Evolutionary conservation across 2,113 vertebrate species (phyloP).

Genomic region (Amazona vittata): DNA sequence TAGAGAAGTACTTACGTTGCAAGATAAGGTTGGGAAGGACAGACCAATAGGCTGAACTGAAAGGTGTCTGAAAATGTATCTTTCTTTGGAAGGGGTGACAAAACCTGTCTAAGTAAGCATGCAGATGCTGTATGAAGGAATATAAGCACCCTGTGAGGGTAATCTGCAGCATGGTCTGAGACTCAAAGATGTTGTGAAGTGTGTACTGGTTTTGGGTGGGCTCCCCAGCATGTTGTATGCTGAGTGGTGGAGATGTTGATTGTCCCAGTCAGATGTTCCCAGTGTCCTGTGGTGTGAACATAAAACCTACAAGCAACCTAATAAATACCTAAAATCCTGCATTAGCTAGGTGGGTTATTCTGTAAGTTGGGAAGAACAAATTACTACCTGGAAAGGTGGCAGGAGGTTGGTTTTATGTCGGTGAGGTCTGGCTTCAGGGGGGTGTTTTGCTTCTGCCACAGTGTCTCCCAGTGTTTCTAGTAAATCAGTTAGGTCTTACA

Average conservation of each 20-base stretch:
- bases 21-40: neutral
- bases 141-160: neutral
- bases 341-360: neutral
- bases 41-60: neutral
- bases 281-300: neutral
- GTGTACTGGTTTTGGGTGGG: neutral
- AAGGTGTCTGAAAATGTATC: neutral
- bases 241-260: neutral
- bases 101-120: neutral
- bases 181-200: neutral
- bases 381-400: neutral
- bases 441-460: neutral
- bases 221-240: too few relatives aligned
- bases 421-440: neutral
- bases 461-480: neutral
- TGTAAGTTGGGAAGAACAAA: neutral
- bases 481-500: neutral
- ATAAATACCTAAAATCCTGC: neutral
- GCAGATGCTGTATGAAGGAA: neutral
- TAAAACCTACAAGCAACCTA: neutral
- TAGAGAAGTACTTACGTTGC: neutral
- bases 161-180: neutral
- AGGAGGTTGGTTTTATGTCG: neutral
- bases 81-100: neutral
- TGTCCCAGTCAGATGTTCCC: rapidly evolving